Percentiles rank a stretch among this genome's conserved stretches.
phyloP scores from a whole-genome alignment of 2,113 vertebrate genomes.

The Porphyrio hochstetteri region DNA sequence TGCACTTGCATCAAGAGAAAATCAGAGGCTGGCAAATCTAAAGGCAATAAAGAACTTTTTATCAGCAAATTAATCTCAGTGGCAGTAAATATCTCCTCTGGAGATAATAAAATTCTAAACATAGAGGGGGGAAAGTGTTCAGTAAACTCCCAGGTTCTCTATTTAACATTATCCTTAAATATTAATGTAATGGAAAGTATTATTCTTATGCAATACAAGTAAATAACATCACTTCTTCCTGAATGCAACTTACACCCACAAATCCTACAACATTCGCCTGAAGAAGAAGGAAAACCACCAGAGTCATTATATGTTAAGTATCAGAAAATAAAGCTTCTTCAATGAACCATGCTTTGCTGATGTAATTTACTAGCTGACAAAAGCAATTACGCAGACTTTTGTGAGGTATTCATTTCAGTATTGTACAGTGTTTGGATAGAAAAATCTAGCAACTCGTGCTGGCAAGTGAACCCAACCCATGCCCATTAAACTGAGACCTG shows the following conservation, averaged over 20 bases:
- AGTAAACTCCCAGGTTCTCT: background rate
- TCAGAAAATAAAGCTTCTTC: background rate
- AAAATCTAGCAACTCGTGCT: background rate
- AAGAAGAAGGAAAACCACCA: background rate
- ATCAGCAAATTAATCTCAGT: background rate
- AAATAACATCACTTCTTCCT: background rate
- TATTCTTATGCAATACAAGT: background rate
- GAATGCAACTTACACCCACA: background rate
- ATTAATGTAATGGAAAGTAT: background rate
- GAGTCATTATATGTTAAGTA: background rate
- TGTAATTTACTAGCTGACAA: background rate
- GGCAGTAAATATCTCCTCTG: background rate
- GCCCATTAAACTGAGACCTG: background rate
- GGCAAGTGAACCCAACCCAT: accelerated
- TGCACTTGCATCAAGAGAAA: background rate
- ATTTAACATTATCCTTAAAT: background rate
- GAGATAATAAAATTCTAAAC: background rate
- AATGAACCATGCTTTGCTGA: background rate
- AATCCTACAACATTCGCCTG: background rate
- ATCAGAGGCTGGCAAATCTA: background rate
- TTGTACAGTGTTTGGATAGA: background rate
- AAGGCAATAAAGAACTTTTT: background rate
- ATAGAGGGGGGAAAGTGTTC: background rate
- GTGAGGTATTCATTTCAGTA: background rate
- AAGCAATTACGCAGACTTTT: background rate